Conservation (phyloP, 37 sponge, comb jelly and placozoan genomes). For the Tethya wilhelma region DNA sequence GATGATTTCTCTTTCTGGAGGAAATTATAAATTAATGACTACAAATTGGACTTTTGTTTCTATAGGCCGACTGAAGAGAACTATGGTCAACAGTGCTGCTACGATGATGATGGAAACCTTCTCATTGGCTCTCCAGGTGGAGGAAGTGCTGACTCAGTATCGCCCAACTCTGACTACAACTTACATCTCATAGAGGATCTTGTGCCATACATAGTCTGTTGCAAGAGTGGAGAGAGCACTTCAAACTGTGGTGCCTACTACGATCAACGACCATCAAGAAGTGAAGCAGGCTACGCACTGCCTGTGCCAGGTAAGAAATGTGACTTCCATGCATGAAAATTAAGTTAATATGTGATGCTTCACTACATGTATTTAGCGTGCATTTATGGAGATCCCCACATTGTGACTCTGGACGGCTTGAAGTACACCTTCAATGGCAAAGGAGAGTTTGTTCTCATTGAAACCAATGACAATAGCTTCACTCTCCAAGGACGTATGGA, state of each 20-base stretch:
- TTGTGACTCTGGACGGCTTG: conserved; percentile 70
- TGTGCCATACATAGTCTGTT: conserved; percentile 28
- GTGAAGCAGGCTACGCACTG: background rate
- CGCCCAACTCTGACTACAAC: background rate
- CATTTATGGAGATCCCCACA: conserved; percentile 74
- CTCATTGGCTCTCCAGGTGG: conserved; percentile 4
- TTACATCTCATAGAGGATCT: conserved; percentile 33
- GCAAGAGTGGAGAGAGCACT: background rate
- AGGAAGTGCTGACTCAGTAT: conserved; percentile 39
- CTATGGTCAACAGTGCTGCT: conserved; percentile 47
- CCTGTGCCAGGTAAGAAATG: conserved; percentile 43
- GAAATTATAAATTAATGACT: too few species aligned
- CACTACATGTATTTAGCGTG: conserved; percentile 41
- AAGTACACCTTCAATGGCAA: conserved; percentile 79
- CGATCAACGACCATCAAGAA: conserved; percentile 30
- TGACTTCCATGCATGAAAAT: background rate
- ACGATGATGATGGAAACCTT: conserved; percentile 17
- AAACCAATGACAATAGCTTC: conserved; percentile 56
- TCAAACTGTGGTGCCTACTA: conserved; percentile 25
- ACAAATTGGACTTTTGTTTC: background rate
- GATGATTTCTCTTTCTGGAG: too few species aligned
- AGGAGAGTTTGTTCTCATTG: conserved; percentile 72
- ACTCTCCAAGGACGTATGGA: conserved; percentile 78
- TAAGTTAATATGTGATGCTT: background rate
- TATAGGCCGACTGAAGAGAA: background rate